Evolutionary conservation across 2,797 vertebrate species (phyloP), one percentile per base, ranked within the genome.

Genomic region (Sandelia bainsii): DNA sequence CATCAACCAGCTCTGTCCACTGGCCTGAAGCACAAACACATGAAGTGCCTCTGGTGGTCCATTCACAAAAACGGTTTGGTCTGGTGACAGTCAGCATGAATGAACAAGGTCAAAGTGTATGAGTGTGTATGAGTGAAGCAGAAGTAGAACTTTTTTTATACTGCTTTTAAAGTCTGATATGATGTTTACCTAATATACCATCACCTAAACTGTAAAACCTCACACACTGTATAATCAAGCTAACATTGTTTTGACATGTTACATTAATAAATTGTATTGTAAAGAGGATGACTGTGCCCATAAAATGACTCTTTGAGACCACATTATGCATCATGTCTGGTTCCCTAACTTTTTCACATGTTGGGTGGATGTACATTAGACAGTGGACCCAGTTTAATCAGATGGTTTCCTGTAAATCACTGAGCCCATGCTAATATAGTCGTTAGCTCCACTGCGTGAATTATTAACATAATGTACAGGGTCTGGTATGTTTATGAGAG

Each of bases 21-120:
- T 69, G 25, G 29, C 50, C 32, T 62, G 22, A 44, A 23, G 64
- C 13, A 54, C 62, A 74, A 69, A 80, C 22, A 75, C 7, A 63
- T 20, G 6, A 45, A 46, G 27, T 44, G 20, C 42, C 34, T 42
- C 17, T 61, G 34, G 39, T 71, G 48, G 40, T 29, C 62, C 54
- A 81, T 75, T 84, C 69, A 74, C 51, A 72, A 52, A 72, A 67
- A 63, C 2, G 7, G 57, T 79, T 50, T 69, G 14, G 29, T 56
- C 14, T 54, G 27, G 39, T 72, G 52, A 57, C 23, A n/a, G 23
- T 50, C 29, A 46, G 14, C 44, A 58, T 75, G 62, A 81, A 79
- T 76, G 42, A 76, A 17, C 49, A 27, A 73, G 44, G 72, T 76
- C 66, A 78, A 70, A 44, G 39, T 54, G 53, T 20, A 48, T 63